These are phyloP conservation scores for Polymixis flavicincta DNA, from an alignment of 2,888 invertebrate genomes.

Conservation along the genomic window DNA sequence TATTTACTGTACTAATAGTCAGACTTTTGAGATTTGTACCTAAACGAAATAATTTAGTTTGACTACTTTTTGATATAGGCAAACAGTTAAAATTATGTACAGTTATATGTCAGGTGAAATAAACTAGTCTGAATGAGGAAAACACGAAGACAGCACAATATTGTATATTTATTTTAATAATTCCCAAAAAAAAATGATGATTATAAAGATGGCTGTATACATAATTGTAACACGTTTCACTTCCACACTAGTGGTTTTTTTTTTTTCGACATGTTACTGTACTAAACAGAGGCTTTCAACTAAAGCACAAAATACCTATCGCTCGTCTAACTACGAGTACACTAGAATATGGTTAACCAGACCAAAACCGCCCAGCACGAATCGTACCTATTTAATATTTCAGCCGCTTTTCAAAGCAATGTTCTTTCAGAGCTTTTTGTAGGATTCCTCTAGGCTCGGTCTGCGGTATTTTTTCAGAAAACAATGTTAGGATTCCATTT, in stretches of 20 bases:
- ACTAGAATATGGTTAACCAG: background rate
- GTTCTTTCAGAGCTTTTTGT: constrained; percentile 41
- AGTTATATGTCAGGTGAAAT: background rate
- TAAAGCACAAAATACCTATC: background rate
- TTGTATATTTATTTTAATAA: too few species aligned
- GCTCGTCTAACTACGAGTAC: constrained; percentile 23
- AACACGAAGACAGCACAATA: background rate
- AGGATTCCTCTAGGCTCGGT: constrained; percentile 15
- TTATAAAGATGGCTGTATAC: background rate
- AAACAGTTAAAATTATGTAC: background rate
- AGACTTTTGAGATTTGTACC: background rate
- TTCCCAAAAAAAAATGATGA: too few species aligned
- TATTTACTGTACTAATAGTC: too few species aligned
- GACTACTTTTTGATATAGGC: background rate
- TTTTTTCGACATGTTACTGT: background rate
- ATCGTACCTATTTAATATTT: constrained; percentile 54
- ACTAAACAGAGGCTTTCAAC: background rate
- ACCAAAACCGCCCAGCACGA: constrained; percentile 18
- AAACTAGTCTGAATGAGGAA: background rate
- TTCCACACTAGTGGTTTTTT: background rate
- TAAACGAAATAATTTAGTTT: background rate
- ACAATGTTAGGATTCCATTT: constrained; percentile 37
- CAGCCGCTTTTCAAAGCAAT: constrained; percentile 55
- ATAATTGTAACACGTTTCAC: background rate
- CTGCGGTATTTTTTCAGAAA: constrained; percentile 39